Evolutionary conservation across 2,888 invertebrate genomes (phyloP).

Genomic region (Epinotia nisella): DNA sequence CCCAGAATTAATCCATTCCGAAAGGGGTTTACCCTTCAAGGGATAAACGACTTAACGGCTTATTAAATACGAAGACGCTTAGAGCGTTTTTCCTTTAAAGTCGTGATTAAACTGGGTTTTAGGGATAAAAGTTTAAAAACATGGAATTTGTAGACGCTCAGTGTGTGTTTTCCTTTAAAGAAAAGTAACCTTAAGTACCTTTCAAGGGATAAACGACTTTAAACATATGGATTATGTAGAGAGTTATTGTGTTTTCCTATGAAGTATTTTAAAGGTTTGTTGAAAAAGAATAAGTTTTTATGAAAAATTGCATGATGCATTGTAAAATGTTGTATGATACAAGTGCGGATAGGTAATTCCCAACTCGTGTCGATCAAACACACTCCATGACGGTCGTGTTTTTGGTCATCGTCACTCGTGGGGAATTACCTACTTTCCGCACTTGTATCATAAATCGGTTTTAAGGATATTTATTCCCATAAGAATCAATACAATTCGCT

Average conservation of each 20-base stretch:
- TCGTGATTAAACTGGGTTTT: not conserved
- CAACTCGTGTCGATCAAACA: no score
- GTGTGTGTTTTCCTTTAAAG: not conserved
- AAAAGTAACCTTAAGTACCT: not conserved
- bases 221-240: not conserved
- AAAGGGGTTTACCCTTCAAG: constrained; percentile 51
- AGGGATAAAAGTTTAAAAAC: not conserved
- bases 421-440: no score
- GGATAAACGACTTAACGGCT: not conserved
- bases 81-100: constrained; percentile 1
- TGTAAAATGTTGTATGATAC: no score
- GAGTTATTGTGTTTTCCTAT: no score
- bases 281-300: not conserved
- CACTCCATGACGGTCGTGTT: no score
- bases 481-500: no score
- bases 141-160: not conserved
- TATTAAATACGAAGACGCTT: not conserved
- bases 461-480: no score
- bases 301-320: no score
- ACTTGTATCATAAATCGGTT: no score
- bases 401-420: no score
- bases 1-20: constrained; percentile 56
- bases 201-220: not conserved
- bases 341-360: no score
- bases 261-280: not conserved